Base-by-base conservation (phyloP, 1,140 invertebrate species). In the Anthonomus grandis region DNA sequence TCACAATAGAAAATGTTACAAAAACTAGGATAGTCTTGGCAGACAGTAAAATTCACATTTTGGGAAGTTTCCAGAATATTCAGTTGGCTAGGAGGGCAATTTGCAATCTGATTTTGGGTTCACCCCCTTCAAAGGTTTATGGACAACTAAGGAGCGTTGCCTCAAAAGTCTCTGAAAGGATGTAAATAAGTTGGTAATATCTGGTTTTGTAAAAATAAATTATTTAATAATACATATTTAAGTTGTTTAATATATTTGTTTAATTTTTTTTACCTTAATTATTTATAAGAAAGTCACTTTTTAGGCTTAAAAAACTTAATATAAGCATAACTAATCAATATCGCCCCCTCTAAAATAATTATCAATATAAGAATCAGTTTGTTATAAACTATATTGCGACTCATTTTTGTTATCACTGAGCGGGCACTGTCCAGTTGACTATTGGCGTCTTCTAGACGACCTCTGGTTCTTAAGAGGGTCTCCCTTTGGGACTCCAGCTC, bases 1-100 rank as follows among this genome's bases (percentile, higher is more conserved):
- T 93, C 68, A 97, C 95, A 2, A 98, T 99, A 70, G 97, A 99
- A 79, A 99, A 99, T 78, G 93, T 92, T 0, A 99, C 97, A 8
- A 98, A 97, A 78, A 98, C 96, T 0, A 86, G 97, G 75, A 98
- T 99, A 67, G 93, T 99, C 17, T 75, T 99, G 47, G 96, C 96
- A 36, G 95, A 98, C 70, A 85, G 82, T 57, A 97, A 97, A 82
- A 91, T 99, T 62, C 96, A 99, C 74, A 93, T 99, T 54, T 78
- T 99, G 37, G 97, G 97, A 31, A 96, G 95, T 59, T 99, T 88
- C 76, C 92, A 98, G 76, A 99, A 98, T 74, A 97, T 99, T 59
- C 89, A 94, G 65, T 72, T 97, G 50, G 97, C 97, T 0, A 84
- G 95, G 70, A 83, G 93, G 71, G 91, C 95, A n/a, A 86, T 99